Conservation (phyloP, 2,888 invertebrate genomes). For the Yponomeuta cagnagella region DNA sequence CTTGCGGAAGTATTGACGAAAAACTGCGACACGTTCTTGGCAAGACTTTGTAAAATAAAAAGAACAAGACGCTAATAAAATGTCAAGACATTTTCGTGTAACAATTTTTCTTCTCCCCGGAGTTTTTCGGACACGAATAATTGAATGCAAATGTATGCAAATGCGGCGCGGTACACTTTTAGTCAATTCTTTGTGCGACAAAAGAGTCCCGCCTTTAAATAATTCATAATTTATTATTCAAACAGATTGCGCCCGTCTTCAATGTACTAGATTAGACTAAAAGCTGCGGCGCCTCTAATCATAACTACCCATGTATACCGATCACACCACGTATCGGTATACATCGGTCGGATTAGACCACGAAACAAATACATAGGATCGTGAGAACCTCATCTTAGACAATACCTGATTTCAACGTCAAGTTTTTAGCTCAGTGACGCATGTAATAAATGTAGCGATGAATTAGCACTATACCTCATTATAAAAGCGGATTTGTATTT, state of each 20-base stretch:
- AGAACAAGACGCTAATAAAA: neutral
- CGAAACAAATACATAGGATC: too few relatives aligned
- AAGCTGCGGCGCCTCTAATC: too few relatives aligned
- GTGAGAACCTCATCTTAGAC: too few relatives aligned
- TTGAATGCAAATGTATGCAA: conserved; percentile 32
- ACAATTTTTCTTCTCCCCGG: neutral
- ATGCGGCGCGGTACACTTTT: conserved; percentile 27
- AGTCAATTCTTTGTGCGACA: conserved; percentile 9
- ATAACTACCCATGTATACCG: too few relatives aligned
- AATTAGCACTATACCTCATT: too few relatives aligned
- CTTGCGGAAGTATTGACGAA: too few relatives aligned
- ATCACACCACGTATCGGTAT: too few relatives aligned
- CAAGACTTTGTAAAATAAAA: neutral
- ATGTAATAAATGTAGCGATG: too few relatives aligned
- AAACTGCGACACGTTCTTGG: neutral
- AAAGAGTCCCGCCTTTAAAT: conserved; percentile 35
- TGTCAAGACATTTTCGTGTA: conserved; percentile 1
- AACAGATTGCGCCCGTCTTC: conserved; percentile 24
- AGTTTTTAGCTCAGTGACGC: too few relatives aligned
- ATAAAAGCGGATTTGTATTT: neutral
- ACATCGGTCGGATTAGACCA: too few relatives aligned
- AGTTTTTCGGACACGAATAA: conserved; percentile 11
- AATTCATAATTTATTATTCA: conserved; percentile 52
- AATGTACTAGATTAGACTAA: too few relatives aligned
- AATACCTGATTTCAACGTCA: too few relatives aligned